phyloP scores from a whole-genome alignment of 2,888 invertebrate genomes.

The Alentia gelatinosa region DNA sequence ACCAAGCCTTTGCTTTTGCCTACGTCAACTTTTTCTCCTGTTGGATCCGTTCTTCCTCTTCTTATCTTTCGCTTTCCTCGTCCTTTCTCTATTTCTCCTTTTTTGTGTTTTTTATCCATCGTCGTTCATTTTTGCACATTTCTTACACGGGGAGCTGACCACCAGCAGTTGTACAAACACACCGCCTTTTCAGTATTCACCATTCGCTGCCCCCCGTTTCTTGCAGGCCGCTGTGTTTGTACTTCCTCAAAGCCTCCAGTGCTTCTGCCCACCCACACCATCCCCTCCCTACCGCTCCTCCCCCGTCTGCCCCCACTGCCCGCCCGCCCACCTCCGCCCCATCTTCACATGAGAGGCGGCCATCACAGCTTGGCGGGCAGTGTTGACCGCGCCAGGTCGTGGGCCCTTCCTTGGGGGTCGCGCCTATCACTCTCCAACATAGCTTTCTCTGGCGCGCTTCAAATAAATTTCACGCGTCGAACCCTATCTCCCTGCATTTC shows the following conservation, averaged over 20 bases:
- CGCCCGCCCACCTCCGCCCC: neutral
- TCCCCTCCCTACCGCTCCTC: neutral
- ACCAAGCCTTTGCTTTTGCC: neutral
- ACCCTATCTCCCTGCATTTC: no score
- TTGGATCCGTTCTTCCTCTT: no score
- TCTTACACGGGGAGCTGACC: neutral
- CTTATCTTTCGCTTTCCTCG: neutral
- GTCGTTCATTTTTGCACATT: neutral
- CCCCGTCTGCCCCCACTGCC: neutral
- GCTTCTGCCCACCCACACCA: neutral
- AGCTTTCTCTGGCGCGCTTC: slow-evolving; percentile 1
- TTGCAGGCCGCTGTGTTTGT: neutral
- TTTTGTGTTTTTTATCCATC: no score
- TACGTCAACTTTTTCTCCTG: neutral
- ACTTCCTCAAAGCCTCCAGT: slow-evolving; percentile 26
- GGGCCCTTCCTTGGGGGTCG: neutral
- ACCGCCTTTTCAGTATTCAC: neutral
- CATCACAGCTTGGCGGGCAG: neutral
- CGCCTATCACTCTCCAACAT: slow-evolving; percentile 24
- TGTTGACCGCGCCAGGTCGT: neutral
- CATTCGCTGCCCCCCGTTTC: neutral
- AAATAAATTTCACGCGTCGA: slow-evolving; percentile 34
- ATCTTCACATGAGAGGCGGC: slow-evolving; percentile 35
- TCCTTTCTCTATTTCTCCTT: neutral
- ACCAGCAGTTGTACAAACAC: slow-evolving; percentile 11